Percentiles rank a stretch among this genome's conserved stretches.
Evolutionary conservation across 2,113 vertebrate genomes (phyloP).

Genomic region (Mastomys coucha): DNA sequence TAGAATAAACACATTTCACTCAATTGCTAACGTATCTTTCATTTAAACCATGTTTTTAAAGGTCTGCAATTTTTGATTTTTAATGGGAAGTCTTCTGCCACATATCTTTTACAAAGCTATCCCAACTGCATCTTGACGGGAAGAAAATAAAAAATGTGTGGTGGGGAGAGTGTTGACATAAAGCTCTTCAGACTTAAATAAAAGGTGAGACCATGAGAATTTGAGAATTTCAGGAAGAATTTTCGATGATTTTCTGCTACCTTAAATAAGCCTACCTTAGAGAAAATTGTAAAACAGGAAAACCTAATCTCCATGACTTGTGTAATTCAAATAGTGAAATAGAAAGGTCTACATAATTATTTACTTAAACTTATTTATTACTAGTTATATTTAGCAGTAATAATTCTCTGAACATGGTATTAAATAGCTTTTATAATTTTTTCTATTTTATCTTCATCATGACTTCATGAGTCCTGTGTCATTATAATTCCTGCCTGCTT

Average conservation of each 20-base stretch:
- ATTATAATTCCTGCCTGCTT: neutral
- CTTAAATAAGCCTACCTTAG: neutral
- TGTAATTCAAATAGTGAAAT: neutral
- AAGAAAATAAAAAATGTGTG: neutral
- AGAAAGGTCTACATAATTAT: neutral
- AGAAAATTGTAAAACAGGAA: neutral
- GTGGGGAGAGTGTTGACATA: neutral
- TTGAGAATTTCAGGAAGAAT: neutral
- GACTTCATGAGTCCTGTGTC: fast-evolving
- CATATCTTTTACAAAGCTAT: neutral
- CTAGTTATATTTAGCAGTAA: neutral
- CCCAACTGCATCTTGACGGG: neutral
- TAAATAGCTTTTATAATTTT: neutral
- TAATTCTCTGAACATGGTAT: neutral
- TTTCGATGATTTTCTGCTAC: neutral
- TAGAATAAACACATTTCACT: neutral
- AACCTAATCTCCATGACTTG: too few species aligned
- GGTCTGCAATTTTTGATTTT: neutral
- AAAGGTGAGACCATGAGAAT: neutral
- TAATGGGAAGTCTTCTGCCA: neutral
- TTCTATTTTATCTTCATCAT: neutral
- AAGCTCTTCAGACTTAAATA: neutral
- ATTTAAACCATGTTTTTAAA: neutral
- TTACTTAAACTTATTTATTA: too few species aligned
- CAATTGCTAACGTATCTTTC: neutral